Base-by-base conservation (phyloP, 1,140 invertebrate genomes). In the Zophobas atratus region DNA sequence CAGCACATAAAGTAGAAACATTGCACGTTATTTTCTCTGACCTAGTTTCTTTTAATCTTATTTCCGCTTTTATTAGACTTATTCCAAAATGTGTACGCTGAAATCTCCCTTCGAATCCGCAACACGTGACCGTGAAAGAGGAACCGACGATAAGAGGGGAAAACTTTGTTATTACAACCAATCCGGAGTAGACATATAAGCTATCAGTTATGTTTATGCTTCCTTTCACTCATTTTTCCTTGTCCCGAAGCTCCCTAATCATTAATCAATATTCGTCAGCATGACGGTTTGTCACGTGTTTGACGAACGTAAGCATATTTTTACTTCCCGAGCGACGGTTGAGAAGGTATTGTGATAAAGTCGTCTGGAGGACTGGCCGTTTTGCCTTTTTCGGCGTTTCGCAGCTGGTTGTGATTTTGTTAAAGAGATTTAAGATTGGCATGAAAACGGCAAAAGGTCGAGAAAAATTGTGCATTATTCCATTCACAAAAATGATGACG, bases 61-160 rank as follows among this genome's bases (percentile, higher is more conserved):
- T 67, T 67, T 67, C 60, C 60, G 43, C 38, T 67, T 67, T 67
- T 67, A 67, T 67, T 67, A 67, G 60, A 43, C 60, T 36, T n/a
- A 43, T 60, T 60, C 56, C 56, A 60, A 60, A 35, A 46, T 46
- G n/a, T 41, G 39, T 67, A 67, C 32, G n/a, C 60, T 43, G 8
- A 67, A 43, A 43, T 67, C n/a, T 67, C 38, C 20, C 39, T 67
- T 43, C 60, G 39, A 67, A 67, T 67, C 60, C 41, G 43, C 60
- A 39, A 67, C 6, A 43, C 60, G 39, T 67, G 60, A 46, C 60
- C 60, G 60, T 67, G 60, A 67, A 67, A 67, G 38, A 4, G 8
- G 38, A 32, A 39, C 60, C 60, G 39, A 41, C 43, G 60, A 67
- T 67, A 6, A 67, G 49, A 43, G 5, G 36, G 20, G 43, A 67